Conservation (phyloP, 2,888 invertebrate genomes). For the Diarsia rubi region DNA sequence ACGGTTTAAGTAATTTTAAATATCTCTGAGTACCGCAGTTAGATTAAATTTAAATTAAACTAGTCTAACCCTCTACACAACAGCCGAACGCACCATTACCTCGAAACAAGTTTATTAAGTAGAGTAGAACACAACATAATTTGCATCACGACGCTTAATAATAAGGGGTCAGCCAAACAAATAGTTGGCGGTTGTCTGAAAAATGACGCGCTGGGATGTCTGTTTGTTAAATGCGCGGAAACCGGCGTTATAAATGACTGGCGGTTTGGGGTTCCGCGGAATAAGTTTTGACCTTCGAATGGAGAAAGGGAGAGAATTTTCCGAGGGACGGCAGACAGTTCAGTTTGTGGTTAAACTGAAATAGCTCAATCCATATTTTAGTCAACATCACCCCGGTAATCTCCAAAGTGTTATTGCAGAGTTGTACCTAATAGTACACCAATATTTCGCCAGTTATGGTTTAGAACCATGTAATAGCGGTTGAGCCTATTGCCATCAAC, state of each 20-base stretch:
- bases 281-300: conserved; percentile 39
- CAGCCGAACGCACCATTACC: background rate
- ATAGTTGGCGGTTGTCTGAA: conserved; percentile 79
- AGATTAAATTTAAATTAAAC: background rate
- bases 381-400: too few species aligned
- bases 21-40: too few species aligned
- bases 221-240: conserved; percentile 70
- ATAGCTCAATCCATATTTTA: background rate
- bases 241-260: conserved; percentile 58
- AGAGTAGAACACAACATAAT: conserved; percentile 8
- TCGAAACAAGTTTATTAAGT: conserved; percentile 16
- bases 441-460: too few species aligned
- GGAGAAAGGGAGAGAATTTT: conserved; percentile 13
- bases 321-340: background rate
- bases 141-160: conserved; percentile 62
- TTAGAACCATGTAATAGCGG: too few species aligned
- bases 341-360: background rate
- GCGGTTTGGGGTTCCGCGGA: conserved; percentile 23
- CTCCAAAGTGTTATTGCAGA: too few species aligned
- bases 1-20: too few species aligned
- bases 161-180: conserved; percentile 73
- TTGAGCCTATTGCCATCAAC: too few species aligned
- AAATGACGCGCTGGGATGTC: conserved; percentile 75
- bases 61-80: too few species aligned
- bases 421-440: too few species aligned